A percentile compares a stretch with the other conserved stretches of the same genome.
Evolutionary conservation across 2,113 vertebrate genomes (phyloP).

Genomic region (Trichechus manatus): DNA sequence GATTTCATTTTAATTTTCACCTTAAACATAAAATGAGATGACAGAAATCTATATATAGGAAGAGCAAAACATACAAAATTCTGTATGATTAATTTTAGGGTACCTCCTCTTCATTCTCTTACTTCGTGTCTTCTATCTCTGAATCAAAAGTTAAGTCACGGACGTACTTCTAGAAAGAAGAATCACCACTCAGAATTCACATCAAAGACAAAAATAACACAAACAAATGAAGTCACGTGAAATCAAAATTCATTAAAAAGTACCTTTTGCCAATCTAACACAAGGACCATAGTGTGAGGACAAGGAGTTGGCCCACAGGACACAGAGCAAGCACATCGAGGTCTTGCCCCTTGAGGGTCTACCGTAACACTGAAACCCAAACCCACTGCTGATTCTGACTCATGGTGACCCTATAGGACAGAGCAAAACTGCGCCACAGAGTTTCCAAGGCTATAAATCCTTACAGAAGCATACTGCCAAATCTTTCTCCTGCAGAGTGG

Average conservation of each 20-base stretch:
- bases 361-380: background rate
- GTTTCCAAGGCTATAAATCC: no score
- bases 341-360: background rate
- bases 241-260: constrained; percentile 15
- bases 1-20: constrained; percentile 44
- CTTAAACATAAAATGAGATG: constrained; percentile 51
- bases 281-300: background rate
- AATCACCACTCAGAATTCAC: constrained; percentile 10
- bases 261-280: background rate
- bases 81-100: background rate
- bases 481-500: no score
- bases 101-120: background rate
- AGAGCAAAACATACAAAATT: background rate
- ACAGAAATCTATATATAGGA: background rate
- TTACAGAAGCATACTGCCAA: no score
- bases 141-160: constrained; percentile 10
- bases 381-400: no score
- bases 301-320: background rate
- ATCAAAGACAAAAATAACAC: constrained; percentile 34
- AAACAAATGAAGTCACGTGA: background rate
- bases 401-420: no score
- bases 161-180: constrained; percentile 19
- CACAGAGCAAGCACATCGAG: no score
- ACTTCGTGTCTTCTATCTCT: background rate
- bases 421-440: no score